Conservation (phyloP, 1,140 invertebrate genomes). For the Drosophila obscura region DNA sequence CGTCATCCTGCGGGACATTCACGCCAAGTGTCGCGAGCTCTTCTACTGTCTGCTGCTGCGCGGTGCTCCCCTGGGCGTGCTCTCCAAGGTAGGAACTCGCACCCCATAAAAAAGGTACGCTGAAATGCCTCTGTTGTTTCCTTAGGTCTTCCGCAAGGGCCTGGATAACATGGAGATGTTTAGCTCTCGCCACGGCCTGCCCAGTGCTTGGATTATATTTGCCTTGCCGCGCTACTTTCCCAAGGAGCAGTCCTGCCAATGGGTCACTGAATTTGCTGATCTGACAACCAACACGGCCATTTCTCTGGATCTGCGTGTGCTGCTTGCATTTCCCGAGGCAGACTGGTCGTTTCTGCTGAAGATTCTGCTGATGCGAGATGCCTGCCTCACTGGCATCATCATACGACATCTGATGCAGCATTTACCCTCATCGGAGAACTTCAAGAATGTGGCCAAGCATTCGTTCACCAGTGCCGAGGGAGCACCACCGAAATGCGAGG, state of each 20-base stretch:
- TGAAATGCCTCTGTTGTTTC: neutral
- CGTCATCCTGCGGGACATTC: slow-evolving; percentile 89
- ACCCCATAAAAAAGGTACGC: neutral
- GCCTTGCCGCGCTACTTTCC: slow-evolving; percentile 87
- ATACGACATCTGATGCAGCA: slow-evolving; percentile 82
- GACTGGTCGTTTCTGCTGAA: slow-evolving; percentile 90
- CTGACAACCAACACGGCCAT: slow-evolving; percentile 86
- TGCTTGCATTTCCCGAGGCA: slow-evolving; percentile 90
- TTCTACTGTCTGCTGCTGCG: slow-evolving; percentile 89
- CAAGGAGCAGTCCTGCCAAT: slow-evolving; percentile 81
- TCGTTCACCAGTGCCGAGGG: slow-evolving; percentile 71
- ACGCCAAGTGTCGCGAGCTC: slow-evolving; percentile 91
- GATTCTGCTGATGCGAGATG: slow-evolving; percentile 88
- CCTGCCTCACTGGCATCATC: slow-evolving; percentile 84
- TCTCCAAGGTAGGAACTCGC: slow-evolving; percentile 87
- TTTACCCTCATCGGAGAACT: slow-evolving; percentile 79
- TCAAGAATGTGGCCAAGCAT: slow-evolving; percentile 76
- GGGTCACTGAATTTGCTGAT: slow-evolving; percentile 84
- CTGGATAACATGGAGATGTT: slow-evolving; percentile 85
- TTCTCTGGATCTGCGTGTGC: slow-evolving; percentile 88
- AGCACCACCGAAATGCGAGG: slow-evolving; percentile 85
- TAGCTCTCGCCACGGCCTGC: slow-evolving; percentile 84
- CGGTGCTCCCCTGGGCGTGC: slow-evolving; percentile 88
- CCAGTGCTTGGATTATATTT: slow-evolving; percentile 88
- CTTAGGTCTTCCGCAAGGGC: slow-evolving; percentile 86